Base-by-base conservation (phyloP, 2,113 vertebrate species). In the Sturnira hondurensis region DNA sequence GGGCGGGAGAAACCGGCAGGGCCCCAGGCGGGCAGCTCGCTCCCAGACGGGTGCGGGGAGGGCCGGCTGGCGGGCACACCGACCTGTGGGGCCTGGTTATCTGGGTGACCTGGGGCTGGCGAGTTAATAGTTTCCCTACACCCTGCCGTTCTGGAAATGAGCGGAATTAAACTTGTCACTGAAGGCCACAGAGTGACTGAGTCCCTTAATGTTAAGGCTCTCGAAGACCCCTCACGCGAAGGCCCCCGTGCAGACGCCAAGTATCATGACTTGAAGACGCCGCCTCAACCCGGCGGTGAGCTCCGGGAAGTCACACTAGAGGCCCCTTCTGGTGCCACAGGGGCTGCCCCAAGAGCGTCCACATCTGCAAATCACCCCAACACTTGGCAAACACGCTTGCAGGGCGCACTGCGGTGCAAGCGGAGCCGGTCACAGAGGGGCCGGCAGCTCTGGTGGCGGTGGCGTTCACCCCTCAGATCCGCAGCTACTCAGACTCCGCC, bases 91-190 rank as follows among this genome's bases (percentile, higher is more conserved):
- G 54, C 84, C 45, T 52, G 28, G 65, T 92, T 86, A 70, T 93
- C 58, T 67, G 20, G 36, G 67, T 91, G 63, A 91, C 76, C 93
- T 86, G 85, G 81, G 9, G 31, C 43, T 78, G 43, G 33, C n/a
- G 70, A 65, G 63, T 90, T 85, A 95, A 84, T 43, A 22, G 58
- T n/a, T 89, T 91, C 87, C 73, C 47, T 89, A 7, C 24, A 0
- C 50, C 70, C 70, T 28, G 17, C 74, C 82, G 87, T 90, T 90
- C 45, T 96, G 68, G 67, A 95, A 86, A 95, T 85, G 24, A 70
- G 76, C 81, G 63, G 89, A 90, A 96, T 96, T 94, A 96, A 95
- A 61, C 81, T 84, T 88, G 87, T 90, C 94, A 96, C 84, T 96
- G 94, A 83, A 73, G 94, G 63, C 80, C 74, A 54, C 26, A 28